Evolutionary conservation across 1,140 invertebrate species (phyloP), one percentile per base, ranked within the genome.

Genomic region (Drosophila nannoptera): DNA sequence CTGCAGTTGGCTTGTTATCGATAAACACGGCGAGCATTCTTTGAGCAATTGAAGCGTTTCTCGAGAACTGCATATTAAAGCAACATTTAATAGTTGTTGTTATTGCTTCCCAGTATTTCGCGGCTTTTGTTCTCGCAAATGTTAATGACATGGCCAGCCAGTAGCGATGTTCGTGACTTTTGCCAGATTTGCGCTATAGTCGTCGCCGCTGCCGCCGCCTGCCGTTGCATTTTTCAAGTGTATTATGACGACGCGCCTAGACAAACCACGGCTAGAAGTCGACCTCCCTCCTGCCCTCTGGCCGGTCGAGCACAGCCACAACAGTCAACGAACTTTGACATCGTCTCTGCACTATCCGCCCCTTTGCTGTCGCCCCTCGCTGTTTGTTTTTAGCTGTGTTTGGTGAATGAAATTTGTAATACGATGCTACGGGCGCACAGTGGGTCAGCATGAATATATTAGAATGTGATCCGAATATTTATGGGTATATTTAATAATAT

Each of bases 291-390:
- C 11, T 35, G 45, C 6, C 14, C 22, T 12, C 32, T 7, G 58
- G 29, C 46, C 50, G 59, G 60, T 50, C 63, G 56, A 43, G 31
- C 35, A 35, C 80, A 78, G 42, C 65, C 65, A 35, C 36, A 67
- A 62, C 80, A 80, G 80, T 84, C 80, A 84, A 84, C 77, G 81
- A 84, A 84, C 81, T 84, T 84, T 84, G 80, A 76, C 80, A 86
- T 70, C 78, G 76, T 60, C 36, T 16, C 53, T 58, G 50, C 54
- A 22, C 53, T 32, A 43, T 43, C 29, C 22, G 22, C 31, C 49
- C 42, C 36, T 42, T 36, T n/a, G 8, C 40, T 12, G 16, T 54
- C 31, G 14, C 16, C 40, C 40, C 56, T 43, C 49, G 32, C 53
- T 83, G 73, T 77, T 69, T 63, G 56, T 64, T 69, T 73, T 70